phyloP scores from a whole-genome alignment of 2,113 vertebrate species.

The Papio anubis region DNA sequence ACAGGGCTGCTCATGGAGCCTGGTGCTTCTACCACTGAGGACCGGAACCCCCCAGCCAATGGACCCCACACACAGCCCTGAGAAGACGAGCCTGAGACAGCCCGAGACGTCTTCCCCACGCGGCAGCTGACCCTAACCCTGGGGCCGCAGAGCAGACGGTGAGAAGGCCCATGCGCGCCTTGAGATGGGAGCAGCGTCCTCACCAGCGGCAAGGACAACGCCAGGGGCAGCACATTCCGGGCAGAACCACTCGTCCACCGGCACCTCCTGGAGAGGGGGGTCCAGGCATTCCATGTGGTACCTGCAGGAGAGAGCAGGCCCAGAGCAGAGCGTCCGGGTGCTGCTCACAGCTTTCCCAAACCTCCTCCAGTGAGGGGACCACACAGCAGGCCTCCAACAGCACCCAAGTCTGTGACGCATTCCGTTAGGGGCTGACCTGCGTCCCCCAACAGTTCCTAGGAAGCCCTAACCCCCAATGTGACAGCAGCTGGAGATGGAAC shows the following conservation, averaged over 20 bases:
- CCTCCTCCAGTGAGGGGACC: fast-evolving
- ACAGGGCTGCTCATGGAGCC: no score
- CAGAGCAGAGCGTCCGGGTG: not conserved
- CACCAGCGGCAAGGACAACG: not conserved
- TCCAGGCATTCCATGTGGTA: slow-evolving; percentile 99
- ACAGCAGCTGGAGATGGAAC: fast-evolving
- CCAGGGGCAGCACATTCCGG: slow-evolving; percentile 87
- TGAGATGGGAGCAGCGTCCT: not conserved
- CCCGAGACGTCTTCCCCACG: not conserved
- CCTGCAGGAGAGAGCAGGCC: slow-evolving; percentile 74
- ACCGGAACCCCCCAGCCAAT: not conserved
- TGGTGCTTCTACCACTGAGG: not conserved
- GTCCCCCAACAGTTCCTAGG: fast-evolving
- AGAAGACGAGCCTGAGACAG: not conserved
- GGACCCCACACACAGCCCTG: not conserved
- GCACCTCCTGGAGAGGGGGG: slow-evolving; percentile 93
- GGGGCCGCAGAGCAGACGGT: not conserved
- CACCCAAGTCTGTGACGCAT: fast-evolving
- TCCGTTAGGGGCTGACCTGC: not conserved
- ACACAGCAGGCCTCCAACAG: fast-evolving
- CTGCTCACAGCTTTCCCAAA: no score
- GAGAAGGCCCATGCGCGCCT: not conserved
- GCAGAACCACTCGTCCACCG: slow-evolving; percentile 99
- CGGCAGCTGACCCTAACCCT: not conserved
- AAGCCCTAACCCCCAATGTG: not conserved